Evolutionary conservation across 2,113 vertebrate species (phyloP).

Genomic region (Ancistrus triradiatus): DNA sequence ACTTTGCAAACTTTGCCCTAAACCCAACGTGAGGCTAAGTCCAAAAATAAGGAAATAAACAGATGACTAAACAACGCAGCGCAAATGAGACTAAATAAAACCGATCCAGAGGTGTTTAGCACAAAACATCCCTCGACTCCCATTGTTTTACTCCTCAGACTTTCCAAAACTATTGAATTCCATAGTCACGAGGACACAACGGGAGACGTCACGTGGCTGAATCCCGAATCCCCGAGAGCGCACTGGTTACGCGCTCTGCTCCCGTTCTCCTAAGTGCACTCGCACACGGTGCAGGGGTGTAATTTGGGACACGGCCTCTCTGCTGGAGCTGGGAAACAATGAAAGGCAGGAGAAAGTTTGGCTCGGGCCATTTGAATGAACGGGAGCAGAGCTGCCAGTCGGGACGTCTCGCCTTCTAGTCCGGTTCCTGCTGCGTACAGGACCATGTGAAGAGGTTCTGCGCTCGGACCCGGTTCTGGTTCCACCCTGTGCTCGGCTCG

Average conservation of each 20-base stretch:
- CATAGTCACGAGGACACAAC: conserved; percentile 5
- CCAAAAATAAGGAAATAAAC: no score
- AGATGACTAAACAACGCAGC: no score
- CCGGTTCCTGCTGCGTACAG: no score
- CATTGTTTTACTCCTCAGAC: neutral
- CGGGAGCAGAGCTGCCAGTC: neutral
- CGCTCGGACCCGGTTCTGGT: no score
- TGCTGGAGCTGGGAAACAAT: conserved; percentile 50
- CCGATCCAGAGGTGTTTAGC: no score
- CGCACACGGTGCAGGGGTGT: neutral
- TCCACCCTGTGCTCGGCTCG: no score
- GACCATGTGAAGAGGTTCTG: no score
- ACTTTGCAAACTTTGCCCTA: neutral
- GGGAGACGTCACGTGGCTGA: conserved; percentile 62
- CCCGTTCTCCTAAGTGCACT: conserved; percentile 7
- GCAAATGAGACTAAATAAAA: no score
- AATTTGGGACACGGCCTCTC: neutral
- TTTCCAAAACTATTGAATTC: neutral
- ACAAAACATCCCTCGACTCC: no score
- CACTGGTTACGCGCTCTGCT: neutral
- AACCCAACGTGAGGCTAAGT: neutral
- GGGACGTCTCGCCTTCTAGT: neutral
- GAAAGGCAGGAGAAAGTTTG: conserved; percentile 33
- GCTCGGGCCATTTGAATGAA: conserved; percentile 44
- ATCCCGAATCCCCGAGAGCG: neutral